Conservation (phyloP, 2,888 invertebrate species). For the Drosophila kuntzei region DNA sequence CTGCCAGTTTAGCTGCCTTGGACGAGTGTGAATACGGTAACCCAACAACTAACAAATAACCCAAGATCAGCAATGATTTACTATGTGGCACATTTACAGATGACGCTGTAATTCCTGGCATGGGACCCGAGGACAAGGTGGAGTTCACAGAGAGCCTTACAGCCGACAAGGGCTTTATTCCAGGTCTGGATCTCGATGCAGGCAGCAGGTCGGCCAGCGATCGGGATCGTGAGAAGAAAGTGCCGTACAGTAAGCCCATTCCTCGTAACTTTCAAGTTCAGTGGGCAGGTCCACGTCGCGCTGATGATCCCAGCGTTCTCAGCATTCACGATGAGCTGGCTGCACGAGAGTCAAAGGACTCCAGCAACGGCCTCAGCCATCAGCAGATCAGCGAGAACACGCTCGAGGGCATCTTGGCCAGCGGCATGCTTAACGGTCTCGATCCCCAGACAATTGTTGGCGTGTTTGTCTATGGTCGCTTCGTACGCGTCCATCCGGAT, state of each 20-base stretch:
- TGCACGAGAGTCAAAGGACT: constrained; percentile 87
- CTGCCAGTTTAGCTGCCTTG: constrained; percentile 91
- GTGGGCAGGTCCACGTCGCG: constrained; percentile 93
- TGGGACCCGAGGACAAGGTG: constrained; percentile 98
- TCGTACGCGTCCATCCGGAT: constrained; percentile 91
- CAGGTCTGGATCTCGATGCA: constrained; percentile 93
- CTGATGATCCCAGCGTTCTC: constrained; percentile 86
- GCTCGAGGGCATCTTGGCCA: constrained; percentile 87
- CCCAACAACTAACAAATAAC: not conserved
- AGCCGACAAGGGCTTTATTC: constrained; percentile 89
- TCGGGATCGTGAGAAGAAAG: constrained; percentile 91
- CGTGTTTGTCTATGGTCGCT: constrained; percentile 93
- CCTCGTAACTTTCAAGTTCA: constrained; percentile 98
- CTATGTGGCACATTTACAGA: constrained; percentile 85
- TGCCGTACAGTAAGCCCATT: constrained; percentile 98
- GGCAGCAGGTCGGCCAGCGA: constrained; percentile 86
- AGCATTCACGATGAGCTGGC: constrained; percentile 74
- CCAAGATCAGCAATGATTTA: not conserved
- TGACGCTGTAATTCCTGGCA: constrained; percentile 95
- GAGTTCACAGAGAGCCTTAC: constrained; percentile 89
- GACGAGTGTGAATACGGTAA: constrained; percentile 90
- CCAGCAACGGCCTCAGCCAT: constrained; percentile 86
- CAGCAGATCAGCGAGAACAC: constrained; percentile 90
- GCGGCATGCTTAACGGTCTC: constrained; percentile 91
- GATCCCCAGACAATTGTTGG: constrained; percentile 93